Percentiles rank a stretch among this genome's conserved stretches.
Conservation (phyloP, 2,797 vertebrate species). For the Characodon lateralis region DNA sequence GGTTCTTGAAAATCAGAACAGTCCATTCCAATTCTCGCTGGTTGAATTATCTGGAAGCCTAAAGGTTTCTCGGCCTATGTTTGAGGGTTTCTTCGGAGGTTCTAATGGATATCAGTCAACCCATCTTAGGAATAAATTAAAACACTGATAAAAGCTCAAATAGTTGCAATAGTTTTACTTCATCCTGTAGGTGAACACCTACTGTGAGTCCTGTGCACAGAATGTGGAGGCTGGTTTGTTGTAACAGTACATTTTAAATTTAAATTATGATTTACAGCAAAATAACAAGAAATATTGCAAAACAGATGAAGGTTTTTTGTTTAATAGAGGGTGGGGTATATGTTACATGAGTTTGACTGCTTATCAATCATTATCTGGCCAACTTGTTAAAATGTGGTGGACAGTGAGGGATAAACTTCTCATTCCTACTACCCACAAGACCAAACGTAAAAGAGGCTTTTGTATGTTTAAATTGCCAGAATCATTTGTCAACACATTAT, state of each 20-base stretch:
- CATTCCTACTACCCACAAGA: conserved; percentile 63
- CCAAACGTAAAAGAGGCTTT: conserved; percentile 62
- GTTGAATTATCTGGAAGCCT: too few species aligned
- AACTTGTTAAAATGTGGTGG: conserved; percentile 30
- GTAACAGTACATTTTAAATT: background rate
- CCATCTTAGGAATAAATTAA: too few species aligned
- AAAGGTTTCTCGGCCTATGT: too few species aligned
- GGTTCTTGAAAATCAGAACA: too few species aligned
- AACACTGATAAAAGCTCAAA: background rate
- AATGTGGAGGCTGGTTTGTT: too few species aligned
- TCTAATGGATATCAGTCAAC: too few species aligned
- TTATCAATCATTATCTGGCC: too few species aligned
- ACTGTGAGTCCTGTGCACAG: background rate
- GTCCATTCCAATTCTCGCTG: too few species aligned
- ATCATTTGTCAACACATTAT: conserved; percentile 48
- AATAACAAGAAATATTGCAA: background rate
- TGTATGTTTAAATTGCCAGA: conserved; percentile 54
- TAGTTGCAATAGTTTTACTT: background rate
- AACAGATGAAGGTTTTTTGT: background rate
- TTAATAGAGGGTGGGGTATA: background rate
- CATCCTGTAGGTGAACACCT: background rate
- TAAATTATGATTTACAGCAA: background rate
- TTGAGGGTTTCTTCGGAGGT: too few species aligned
- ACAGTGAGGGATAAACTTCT: conserved; percentile 50
- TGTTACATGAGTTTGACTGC: background rate